These are phyloP conservation scores for Atherinomorus stipes DNA, from an alignment of 2,113 vertebrate genomes.

Conservation along the genomic window DNA sequence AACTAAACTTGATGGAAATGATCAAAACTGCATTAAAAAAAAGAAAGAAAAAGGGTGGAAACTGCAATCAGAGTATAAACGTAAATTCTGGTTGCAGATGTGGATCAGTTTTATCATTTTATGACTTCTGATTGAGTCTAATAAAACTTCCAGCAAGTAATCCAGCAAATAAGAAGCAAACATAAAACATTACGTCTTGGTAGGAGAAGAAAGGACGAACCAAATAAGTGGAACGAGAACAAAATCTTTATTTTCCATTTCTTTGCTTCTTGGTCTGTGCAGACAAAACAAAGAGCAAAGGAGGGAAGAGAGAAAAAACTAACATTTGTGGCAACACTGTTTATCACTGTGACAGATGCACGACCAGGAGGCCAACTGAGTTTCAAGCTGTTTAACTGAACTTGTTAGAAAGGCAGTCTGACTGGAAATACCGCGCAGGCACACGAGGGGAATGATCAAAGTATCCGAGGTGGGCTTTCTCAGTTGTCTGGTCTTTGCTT, in stretches of 20 bases:
- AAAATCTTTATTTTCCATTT: conserved; percentile 24
- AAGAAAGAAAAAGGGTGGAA: background rate
- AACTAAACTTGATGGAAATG: too few species aligned
- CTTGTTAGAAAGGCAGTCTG: background rate
- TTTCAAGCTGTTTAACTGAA: background rate
- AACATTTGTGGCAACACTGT: background rate
- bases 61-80: background rate
- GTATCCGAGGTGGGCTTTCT: background rate
- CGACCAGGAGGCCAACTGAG: background rate
- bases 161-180: too few species aligned
- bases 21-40: background rate
- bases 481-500: background rate
- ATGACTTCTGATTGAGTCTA: background rate
- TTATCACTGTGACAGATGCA: background rate
- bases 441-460: background rate
- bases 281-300: background rate
- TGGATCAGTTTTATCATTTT: background rate
- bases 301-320: background rate
- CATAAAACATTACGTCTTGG: too few species aligned
- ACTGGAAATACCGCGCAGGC: background rate
- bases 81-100: background rate
- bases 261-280: background rate
- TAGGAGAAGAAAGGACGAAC: too few species aligned
- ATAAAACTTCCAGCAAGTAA: too few species aligned
- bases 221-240: background rate